These are phyloP conservation scores for Ceryle rudis DNA, from an alignment of 2,797 vertebrate genomes.

Conservation along the genomic window DNA sequence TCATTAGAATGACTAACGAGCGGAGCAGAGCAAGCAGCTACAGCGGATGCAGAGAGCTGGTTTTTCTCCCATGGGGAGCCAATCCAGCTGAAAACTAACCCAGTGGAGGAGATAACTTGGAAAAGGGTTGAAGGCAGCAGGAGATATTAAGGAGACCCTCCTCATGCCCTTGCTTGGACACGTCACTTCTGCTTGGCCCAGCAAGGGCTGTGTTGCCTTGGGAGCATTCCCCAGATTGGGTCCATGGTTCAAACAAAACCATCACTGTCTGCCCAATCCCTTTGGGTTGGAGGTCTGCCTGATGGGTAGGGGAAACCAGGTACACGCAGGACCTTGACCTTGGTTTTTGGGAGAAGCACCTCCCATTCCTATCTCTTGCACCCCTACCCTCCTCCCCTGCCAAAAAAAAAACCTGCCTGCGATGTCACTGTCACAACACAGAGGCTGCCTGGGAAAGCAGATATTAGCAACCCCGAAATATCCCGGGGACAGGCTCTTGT, in stretches of 20 bases:
- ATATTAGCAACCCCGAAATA: constrained; percentile 54
- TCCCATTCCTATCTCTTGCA: neutral
- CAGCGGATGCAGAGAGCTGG: neutral
- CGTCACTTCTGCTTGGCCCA: fast-evolving
- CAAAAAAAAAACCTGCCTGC: neutral
- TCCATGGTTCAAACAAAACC: neutral
- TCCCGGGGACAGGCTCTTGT: constrained; percentile 48
- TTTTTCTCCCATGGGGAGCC: neutral
- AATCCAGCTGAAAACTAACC: neutral
- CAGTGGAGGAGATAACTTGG: neutral
- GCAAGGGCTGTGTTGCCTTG: neutral
- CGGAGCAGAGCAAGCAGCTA: neutral
- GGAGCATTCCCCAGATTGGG: fast-evolving
- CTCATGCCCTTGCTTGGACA: fast-evolving
- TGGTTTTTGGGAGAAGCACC: fast-evolving
- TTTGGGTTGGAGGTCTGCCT: neutral
- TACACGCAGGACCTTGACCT: neutral
- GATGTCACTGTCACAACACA: neutral
- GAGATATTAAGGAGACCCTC: neutral
- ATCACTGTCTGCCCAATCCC: neutral
- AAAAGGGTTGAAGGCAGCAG: neutral
- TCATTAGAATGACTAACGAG: neutral
- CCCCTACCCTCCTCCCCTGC: neutral
- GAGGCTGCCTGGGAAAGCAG: constrained; percentile 44
- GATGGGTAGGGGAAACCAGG: neutral